These are phyloP conservation scores for Spondyliosoma cantharus DNA, from an alignment of 2,797 vertebrate species.

Conservation along the genomic window DNA sequence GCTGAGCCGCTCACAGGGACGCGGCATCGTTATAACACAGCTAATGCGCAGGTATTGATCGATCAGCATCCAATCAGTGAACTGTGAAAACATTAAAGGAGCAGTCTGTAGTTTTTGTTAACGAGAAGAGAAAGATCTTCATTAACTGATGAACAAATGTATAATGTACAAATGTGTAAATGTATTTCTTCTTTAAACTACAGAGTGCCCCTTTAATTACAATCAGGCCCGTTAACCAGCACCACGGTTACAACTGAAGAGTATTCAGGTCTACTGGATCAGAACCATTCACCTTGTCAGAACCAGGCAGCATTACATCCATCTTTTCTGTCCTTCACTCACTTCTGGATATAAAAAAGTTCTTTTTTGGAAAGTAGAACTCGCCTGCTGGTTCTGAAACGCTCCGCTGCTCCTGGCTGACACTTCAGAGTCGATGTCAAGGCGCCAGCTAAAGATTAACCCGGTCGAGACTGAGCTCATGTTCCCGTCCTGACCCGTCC, in stretches of 20 bases:
- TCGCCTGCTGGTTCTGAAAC: not conserved
- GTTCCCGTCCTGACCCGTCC: not conserved
- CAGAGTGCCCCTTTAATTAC: no score
- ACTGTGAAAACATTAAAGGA: not conserved
- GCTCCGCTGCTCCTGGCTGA: not conserved
- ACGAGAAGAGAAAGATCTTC: no score
- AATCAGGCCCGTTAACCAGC: no score
- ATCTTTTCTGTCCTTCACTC: not conserved
- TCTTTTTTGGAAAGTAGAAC: no score
- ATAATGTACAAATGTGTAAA: no score
- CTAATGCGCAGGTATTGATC: not conserved
- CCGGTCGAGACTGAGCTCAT: not conserved
- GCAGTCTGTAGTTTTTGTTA: no score
- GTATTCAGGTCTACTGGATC: not conserved
- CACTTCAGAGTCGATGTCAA: not conserved
- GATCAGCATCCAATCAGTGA: not conserved
- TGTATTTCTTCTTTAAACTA: no score
- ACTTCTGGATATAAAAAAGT: not conserved
- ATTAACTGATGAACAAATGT: no score
- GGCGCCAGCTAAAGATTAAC: not conserved
- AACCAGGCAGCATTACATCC: not conserved
- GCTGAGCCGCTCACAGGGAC: constrained; percentile 14
- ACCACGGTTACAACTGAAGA: not conserved
- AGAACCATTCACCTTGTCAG: not conserved
- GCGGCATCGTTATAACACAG: not conserved